Conservation (phyloP, 2,113 vertebrate genomes). For the Nannospalax galili region DNA sequence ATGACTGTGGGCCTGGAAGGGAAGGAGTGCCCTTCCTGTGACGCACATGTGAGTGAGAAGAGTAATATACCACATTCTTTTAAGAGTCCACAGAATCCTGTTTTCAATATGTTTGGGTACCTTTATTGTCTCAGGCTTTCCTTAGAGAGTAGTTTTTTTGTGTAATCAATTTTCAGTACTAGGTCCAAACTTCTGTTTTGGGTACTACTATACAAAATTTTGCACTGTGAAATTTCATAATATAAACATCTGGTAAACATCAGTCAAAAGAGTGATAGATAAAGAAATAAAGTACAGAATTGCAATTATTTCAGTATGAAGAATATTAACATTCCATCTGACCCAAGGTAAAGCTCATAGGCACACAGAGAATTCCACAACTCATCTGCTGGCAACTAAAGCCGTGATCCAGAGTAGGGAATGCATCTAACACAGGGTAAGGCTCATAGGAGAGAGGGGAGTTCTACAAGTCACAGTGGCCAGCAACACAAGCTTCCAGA, state of each 20-base stretch:
- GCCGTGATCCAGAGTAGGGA: too few relatives aligned
- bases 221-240: not conserved
- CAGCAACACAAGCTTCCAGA: not conserved
- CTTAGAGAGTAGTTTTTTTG: not conserved
- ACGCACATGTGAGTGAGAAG: not conserved
- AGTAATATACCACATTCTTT: not conserved
- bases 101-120: not conserved
- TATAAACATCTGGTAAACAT: not conserved
- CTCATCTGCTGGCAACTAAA: not conserved
- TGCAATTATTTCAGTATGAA: not conserved
- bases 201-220: not conserved
- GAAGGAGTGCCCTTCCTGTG: rapidly evolving
- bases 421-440: not conserved
- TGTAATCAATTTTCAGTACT: not conserved
- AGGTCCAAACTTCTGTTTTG: not conserved
- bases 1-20: not conserved
- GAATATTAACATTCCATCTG: not conserved
- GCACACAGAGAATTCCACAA: not conserved
- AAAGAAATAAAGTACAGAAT: not conserved
- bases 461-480: not conserved
- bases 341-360: not conserved
- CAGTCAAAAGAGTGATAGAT: not conserved
- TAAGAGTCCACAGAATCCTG: not conserved
- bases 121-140: not conserved
- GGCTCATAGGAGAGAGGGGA: not conserved